A percentile compares a stretch with the other conserved stretches of the same genome.
Evolutionary conservation across 2,113 vertebrate genomes (phyloP).

Genomic region (Abramis brama): DNA sequence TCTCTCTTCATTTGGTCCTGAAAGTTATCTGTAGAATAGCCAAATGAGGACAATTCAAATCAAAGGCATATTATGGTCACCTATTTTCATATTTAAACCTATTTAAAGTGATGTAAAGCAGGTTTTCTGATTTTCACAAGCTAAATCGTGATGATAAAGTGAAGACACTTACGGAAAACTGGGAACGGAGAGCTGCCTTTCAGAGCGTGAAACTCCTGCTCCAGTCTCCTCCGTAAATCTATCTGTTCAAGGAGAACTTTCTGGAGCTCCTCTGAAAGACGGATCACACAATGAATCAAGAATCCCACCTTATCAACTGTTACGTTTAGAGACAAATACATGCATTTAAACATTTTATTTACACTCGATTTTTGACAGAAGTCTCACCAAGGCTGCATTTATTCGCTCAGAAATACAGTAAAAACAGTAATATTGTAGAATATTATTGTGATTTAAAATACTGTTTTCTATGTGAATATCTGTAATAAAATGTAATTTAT

Average conservation of each 20-base stretch:
- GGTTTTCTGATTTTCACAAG: not conserved
- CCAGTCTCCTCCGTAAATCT: slow-evolving; percentile 91
- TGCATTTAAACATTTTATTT: not conserved
- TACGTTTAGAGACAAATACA: not conserved
- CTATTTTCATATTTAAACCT: not conserved
- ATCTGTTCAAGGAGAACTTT: slow-evolving; percentile 99
- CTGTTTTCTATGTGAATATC: not conserved
- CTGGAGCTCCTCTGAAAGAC: slow-evolving; percentile 92
- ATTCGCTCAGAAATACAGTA: not conserved
- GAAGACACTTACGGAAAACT: slow-evolving; percentile 89
- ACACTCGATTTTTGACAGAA: not conserved
- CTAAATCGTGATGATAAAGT: not conserved
- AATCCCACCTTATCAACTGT: not conserved
- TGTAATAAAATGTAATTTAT: not conserved
- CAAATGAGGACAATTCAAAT: slow-evolving; percentile 35
- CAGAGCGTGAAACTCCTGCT: slow-evolving; percentile 95
- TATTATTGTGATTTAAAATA: not conserved
- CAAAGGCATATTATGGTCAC: slow-evolving; percentile 13
- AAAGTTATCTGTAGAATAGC: slow-evolving; percentile 86
- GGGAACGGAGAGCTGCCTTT: slow-evolving; percentile 94
- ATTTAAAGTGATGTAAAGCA: not conserved
- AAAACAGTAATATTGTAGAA: not conserved
- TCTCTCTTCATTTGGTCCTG: slow-evolving; percentile 99
- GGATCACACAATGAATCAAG: slow-evolving; percentile 55
- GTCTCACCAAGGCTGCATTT: not conserved